Evolutionary conservation across 1,140 invertebrate species (phyloP).

Genomic region (Anastrepha obliqua): DNA sequence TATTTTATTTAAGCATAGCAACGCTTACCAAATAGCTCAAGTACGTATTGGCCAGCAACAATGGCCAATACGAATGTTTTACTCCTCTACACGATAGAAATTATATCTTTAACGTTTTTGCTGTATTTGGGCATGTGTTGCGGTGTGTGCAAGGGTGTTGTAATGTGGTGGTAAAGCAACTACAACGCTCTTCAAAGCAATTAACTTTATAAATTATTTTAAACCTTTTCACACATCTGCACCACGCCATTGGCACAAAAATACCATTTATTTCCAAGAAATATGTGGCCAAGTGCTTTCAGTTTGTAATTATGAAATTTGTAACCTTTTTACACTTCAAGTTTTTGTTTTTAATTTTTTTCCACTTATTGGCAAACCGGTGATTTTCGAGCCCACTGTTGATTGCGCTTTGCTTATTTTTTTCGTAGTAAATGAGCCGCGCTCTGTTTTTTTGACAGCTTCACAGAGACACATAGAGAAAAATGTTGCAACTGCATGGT

Average conservation of each 20-base stretch:
- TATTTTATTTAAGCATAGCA: background rate
- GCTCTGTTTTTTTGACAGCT: too few species aligned
- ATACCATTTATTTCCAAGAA: background rate
- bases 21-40: background rate
- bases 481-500: too few species aligned
- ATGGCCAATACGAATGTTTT: too few species aligned
- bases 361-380: background rate
- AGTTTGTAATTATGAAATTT: slow-evolving; percentile 39
- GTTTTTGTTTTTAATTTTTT: background rate
- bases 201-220: slow-evolving; percentile 31
- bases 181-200: slow-evolving; percentile 14
- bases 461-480: too few species aligned
- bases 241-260: background rate
- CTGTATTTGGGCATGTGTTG: background rate
- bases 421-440: background rate
- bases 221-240: background rate
- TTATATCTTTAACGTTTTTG: background rate
- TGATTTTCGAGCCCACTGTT: slow-evolving; percentile 17
- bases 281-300: slow-evolving; percentile 22
- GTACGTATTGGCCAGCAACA: background rate
- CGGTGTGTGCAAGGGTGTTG: background rate
- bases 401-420: background rate
- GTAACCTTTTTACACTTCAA: slow-evolving; percentile 38
- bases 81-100: background rate
- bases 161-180: background rate